Conservation (phyloP, 2,888 invertebrate genomes). For the Drosophila borealis region DNA sequence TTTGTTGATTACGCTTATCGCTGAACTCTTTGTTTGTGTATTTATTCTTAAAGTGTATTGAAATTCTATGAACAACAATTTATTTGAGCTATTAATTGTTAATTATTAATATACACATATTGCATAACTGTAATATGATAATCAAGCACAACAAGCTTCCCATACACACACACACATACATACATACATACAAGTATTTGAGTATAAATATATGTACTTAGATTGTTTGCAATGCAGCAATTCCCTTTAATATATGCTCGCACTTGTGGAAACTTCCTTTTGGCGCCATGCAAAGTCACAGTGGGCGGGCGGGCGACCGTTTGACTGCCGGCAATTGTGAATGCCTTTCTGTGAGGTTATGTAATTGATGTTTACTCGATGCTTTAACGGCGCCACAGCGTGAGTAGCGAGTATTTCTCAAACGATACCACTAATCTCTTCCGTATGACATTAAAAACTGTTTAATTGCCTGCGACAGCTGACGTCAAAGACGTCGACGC, state of each 20-base stretch:
- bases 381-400: constrained; percentile 37
- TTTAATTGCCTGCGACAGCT: constrained; percentile 42
- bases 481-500: constrained; percentile 48
- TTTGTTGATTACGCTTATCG: constrained; percentile 16
- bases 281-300: constrained; percentile 50
- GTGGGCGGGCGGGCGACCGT: background rate
- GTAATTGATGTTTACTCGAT: constrained; percentile 37
- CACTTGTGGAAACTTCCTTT: constrained; percentile 37
- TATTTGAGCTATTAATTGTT: constrained; percentile 1
- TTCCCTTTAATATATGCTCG: constrained; percentile 16
- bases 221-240: constrained; percentile 1
- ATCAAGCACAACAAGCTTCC: background rate
- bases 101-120: background rate
- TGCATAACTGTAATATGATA: constrained; percentile 12
- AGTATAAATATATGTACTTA: background rate
- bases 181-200: background rate
- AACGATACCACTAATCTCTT: constrained; percentile 32
- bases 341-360: constrained; percentile 22
- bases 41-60: background rate
- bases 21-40: background rate
- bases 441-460: constrained; percentile 37
- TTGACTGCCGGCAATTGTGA: constrained; percentile 8
- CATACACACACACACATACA: background rate
- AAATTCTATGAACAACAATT: background rate
- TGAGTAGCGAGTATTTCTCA: constrained; percentile 12